Conservation (phyloP, 2,888 invertebrate genomes). For the Epicampocera succincta region DNA sequence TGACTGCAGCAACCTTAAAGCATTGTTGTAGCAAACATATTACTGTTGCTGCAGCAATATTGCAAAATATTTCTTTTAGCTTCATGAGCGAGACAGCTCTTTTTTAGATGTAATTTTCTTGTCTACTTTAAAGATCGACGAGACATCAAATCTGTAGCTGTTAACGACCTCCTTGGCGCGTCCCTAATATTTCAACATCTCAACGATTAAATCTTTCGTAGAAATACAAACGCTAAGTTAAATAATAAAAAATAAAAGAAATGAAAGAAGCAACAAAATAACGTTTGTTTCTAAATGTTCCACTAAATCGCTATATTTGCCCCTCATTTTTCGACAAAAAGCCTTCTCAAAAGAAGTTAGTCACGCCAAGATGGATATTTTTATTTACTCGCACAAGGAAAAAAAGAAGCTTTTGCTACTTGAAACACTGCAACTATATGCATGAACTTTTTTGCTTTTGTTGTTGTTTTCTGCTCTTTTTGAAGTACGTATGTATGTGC, state of each 20-base stretch:
- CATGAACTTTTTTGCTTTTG: too few species aligned
- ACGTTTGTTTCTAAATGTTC: conserved; percentile 17
- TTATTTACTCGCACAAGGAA: not conserved
- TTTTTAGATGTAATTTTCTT: too few species aligned
- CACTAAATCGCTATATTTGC: conserved; percentile 20
- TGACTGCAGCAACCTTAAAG: too few species aligned
- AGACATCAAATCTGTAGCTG: too few species aligned
- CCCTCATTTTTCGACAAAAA: not conserved
- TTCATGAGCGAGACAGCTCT: too few species aligned
- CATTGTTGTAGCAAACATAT: too few species aligned
- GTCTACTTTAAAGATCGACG: too few species aligned
- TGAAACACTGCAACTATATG: conserved; percentile 1
- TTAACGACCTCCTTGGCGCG: not conserved
- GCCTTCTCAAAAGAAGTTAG: conserved; percentile 50
- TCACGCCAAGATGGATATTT: conserved; percentile 51
- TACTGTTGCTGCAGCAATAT: too few species aligned
- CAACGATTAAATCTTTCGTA: not conserved
- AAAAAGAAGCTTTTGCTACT: not conserved
- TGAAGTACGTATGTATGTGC: not conserved
- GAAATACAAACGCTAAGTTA: not conserved
- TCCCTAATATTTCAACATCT: not conserved
- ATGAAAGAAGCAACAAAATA: not conserved
- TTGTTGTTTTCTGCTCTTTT: too few species aligned
- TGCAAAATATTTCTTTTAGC: too few species aligned
- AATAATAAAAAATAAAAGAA: not conserved